phyloP scores from a whole-genome alignment of 2,113 vertebrate genomes.

The Cololabis saira region DNA sequence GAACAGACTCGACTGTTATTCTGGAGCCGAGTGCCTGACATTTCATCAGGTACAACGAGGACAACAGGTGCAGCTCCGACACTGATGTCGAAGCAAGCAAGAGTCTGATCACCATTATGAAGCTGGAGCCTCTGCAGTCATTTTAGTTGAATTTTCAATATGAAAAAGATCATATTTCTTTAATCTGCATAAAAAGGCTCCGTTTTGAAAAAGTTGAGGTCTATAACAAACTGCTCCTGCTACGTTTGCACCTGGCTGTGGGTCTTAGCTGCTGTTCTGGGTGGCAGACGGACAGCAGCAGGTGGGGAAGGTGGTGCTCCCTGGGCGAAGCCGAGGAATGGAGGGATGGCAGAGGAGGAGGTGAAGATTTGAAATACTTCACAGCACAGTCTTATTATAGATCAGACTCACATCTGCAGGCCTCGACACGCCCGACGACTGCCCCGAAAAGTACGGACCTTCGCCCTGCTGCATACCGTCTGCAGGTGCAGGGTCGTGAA shows the following conservation, averaged over 20 bases:
- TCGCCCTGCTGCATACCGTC: not conserved
- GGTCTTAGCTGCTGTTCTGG: constrained; percentile 35
- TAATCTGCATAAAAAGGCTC: too few relatives aligned
- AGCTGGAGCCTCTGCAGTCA: too few relatives aligned
- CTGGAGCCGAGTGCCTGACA: not conserved
- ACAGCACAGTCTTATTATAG: constrained; percentile 64
- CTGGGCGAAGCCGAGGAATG: constrained; percentile 52
- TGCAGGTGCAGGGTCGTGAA: constrained; percentile 1
- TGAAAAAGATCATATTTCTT: too few relatives aligned
- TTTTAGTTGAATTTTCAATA: too few relatives aligned
- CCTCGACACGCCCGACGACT: constrained; percentile 33
- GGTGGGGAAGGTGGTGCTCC: constrained; percentile 64
- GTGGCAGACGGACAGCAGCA: constrained; percentile 56
- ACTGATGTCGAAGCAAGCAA: too few relatives aligned
- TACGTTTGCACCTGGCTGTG: constrained; percentile 14
- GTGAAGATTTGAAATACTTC: constrained; percentile 64
- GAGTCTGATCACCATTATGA: too few relatives aligned
- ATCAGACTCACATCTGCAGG: constrained; percentile 61
- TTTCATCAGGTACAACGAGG: constrained; percentile 7
- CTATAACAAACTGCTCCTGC: too few relatives aligned
- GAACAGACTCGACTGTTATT: too few relatives aligned
- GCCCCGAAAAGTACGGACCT: not conserved
- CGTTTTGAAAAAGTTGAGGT: too few relatives aligned
- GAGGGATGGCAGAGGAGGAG: constrained; percentile 40
- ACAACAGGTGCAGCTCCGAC: too few relatives aligned